Evolutionary conservation across 2,888 invertebrate genomes (phyloP).

Genomic region (Xylota segnis): DNA sequence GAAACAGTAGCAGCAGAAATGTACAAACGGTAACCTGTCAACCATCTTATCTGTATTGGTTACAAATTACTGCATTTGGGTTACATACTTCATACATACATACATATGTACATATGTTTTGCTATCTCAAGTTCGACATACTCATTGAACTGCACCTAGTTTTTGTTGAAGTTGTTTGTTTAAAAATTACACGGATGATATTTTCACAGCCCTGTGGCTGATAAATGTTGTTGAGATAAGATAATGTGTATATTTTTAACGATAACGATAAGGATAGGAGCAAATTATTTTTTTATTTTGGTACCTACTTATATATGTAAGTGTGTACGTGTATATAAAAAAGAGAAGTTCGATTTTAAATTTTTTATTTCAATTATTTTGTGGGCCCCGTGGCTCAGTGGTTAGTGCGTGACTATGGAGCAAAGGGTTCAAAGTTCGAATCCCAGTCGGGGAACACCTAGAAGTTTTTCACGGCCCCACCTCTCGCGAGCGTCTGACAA

Average conservation of each 20-base stretch:
- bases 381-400: no score
- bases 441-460: no score
- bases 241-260: constrained; percentile 45
- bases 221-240: constrained; percentile 54
- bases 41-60: not conserved
- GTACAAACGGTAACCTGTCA: constrained; percentile 1
- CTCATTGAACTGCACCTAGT: constrained; percentile 57
- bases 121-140: constrained; percentile 43
- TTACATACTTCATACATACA: not conserved
- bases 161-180: constrained; percentile 47
- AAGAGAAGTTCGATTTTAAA: not conserved
- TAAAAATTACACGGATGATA: constrained; percentile 37
- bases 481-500: no score
- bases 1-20: constrained; percentile 48
- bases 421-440: no score
- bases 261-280: constrained; percentile 41
- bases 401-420: no score
- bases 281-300: constrained; percentile 25
- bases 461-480: no score
- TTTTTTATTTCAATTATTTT: no score
- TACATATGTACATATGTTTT: no score
- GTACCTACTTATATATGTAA: constrained; percentile 11
- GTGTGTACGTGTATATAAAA: not conserved
- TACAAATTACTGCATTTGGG: constrained; percentile 7
- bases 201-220: constrained; percentile 16